phyloP scores from a whole-genome alignment of 2,888 invertebrate genomes.

The Andricus curvator region DNA sequence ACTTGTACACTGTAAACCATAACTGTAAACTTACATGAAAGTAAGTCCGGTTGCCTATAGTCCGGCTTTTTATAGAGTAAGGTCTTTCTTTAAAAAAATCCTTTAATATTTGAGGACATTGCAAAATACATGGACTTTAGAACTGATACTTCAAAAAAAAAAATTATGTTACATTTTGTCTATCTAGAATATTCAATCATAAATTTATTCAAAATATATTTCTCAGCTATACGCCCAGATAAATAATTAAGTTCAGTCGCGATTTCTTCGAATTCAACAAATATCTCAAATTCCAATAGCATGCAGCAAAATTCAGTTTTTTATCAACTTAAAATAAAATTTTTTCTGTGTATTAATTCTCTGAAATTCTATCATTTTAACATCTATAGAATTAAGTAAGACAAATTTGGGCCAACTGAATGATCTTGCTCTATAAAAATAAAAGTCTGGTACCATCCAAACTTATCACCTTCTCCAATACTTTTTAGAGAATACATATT shows the following conservation, averaged over 20 bases:
- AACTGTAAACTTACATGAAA: conserved; percentile 10
- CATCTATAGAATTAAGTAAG: no score
- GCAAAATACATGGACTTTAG: background rate
- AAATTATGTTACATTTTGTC: no score
- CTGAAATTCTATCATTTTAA: no score
- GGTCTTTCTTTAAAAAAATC: background rate
- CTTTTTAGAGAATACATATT: conserved; percentile 2
- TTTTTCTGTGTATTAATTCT: no score
- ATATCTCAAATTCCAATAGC: no score
- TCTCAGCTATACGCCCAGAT: no score
- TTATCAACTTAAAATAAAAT: no score
- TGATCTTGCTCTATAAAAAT: background rate
- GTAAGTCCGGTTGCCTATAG: conserved; percentile 11
- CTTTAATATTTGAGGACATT: background rate
- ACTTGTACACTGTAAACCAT: background rate
- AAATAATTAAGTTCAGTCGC: no score
- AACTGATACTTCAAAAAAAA: background rate
- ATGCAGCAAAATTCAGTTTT: no score
- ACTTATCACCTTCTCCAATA: background rate
- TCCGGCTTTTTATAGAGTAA: conserved; percentile 24
- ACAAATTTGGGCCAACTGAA: background rate
- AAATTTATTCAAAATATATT: no score
- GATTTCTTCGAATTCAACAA: no score
- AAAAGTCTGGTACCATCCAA: background rate
- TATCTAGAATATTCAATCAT: no score